Base-by-base conservation (phyloP, 2,888 invertebrate species). In the Idaea biselata region DNA sequence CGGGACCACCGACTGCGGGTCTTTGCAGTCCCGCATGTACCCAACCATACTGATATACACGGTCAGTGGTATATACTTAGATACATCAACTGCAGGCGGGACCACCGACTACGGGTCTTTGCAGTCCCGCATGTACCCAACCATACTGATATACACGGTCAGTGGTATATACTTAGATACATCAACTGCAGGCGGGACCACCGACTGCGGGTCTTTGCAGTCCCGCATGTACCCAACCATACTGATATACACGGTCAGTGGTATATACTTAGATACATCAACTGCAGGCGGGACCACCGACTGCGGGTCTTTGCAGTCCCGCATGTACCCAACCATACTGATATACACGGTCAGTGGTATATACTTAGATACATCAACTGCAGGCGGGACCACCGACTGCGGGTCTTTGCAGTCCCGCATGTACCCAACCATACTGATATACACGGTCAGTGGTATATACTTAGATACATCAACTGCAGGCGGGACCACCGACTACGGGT, bases 151-250 rank as follows among this genome's bases (percentile, higher is more conserved):
- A 75, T 79, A 66, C 85, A 66, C 73, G 82, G 77, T 78, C 74
- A 59, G 59, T 53, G 4, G 25, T 3, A 25, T 1, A 25, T 25
- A 3, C 25, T 25, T n/a, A n/a, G n/a, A n/a, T n/a, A n/a, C n/a
- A n/a, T n/a, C n/a, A n/a, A n/a, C n/a, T n/a, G 96, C 68, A 99
- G 98, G 98, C 97, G 97, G 77, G 95, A 95, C 72, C 88, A 97
- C 73, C 94, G 95, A n/a, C 93, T 99, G 63, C 93, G 99, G 44
- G 96, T 98, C 59, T 97, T 97, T 63, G 97, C 98, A 72, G 96
- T 96, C 68, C 87, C 88, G n/a, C 79, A 76, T 8, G 76, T 80
- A 6, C 77, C 85, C 69, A 69, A 18, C 16, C 69, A 60, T 11
- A 69, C 75, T n/a, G 63, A 74, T 72, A 75, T 79, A 66, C 85